A percentile compares a stretch with the other conserved stretches of the same genome.
These are phyloP conservation scores for Hoplodrina ambigua DNA, from an alignment of 2,888 invertebrate species.

Conservation along the genomic window DNA sequence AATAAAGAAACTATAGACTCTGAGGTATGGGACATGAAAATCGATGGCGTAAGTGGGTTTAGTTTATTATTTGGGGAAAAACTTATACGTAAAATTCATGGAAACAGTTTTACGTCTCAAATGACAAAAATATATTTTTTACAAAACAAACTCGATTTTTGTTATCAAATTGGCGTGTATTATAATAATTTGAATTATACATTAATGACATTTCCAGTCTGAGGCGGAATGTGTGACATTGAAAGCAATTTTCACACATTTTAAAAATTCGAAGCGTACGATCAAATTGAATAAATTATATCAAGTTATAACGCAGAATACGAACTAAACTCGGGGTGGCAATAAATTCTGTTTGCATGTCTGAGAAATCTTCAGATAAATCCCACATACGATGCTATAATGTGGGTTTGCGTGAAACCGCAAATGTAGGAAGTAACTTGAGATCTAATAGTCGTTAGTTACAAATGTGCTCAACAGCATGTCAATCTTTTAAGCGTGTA, in stretches of 20 bases:
- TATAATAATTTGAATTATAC: slow-evolving; percentile 47
- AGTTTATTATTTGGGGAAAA: slow-evolving; percentile 36
- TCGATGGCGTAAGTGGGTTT: slow-evolving; percentile 32
- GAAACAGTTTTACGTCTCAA: slow-evolving; percentile 6
- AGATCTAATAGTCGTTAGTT: slow-evolving; percentile 68
- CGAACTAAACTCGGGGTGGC: slow-evolving; percentile 20
- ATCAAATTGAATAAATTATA: slow-evolving; percentile 40
- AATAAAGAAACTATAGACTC: slow-evolving; percentile 33
- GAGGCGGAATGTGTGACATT: slow-evolving; percentile 27
- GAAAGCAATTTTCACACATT: slow-evolving; percentile 55
- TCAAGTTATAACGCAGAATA: slow-evolving; percentile 37
- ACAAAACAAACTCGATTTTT: slow-evolving; percentile 30
- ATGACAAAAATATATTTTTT: slow-evolving; percentile 5
- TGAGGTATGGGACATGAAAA: slow-evolving; percentile 34
- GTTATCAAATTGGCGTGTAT: slow-evolving; percentile 45
- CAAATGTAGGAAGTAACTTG: slow-evolving; percentile 76
- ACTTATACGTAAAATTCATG: slow-evolving; percentile 14
- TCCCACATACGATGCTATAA: slow-evolving; percentile 60
- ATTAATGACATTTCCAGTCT: slow-evolving; percentile 35
- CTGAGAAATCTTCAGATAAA: slow-evolving; percentile 53
- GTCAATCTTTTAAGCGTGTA: slow-evolving; percentile 38
- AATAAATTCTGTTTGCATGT: slow-evolving; percentile 46
- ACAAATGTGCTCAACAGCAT: slow-evolving; percentile 51
- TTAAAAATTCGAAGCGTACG: slow-evolving; percentile 25
- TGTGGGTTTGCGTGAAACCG: slow-evolving; percentile 69